These are phyloP conservation scores for Nomada hirtipes DNA, from an alignment of 2,888 invertebrate species.

Conservation along the genomic window DNA sequence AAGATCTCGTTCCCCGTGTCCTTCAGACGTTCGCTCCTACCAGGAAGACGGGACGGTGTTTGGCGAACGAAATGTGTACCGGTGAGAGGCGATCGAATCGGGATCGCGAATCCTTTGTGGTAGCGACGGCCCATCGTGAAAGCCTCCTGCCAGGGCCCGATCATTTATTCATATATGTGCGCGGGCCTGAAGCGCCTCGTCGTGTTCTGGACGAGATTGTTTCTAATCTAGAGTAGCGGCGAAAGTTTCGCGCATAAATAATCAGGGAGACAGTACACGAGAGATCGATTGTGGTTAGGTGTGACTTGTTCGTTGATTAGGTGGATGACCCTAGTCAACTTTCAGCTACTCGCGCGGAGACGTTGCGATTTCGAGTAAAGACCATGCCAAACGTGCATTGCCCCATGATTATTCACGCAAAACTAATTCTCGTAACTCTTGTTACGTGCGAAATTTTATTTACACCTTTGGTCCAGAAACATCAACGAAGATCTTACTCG, in stretches of 20 bases:
- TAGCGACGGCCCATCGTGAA: conserved; percentile 36
- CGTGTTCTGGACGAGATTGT: background rate
- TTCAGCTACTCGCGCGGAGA: background rate
- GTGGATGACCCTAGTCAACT: background rate
- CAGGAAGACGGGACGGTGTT: conserved; percentile 58
- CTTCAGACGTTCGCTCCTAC: conserved; percentile 60
- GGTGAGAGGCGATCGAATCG: conserved; percentile 59
- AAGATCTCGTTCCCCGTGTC: conserved; percentile 66
- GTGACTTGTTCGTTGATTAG: too few relatives aligned
- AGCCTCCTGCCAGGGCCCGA: conserved; percentile 8
- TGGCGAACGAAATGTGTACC: conserved; percentile 37
- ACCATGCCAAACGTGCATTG: too few relatives aligned
- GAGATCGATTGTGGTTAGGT: too few relatives aligned
- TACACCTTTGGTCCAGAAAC: too few relatives aligned
- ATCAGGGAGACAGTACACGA: too few relatives aligned
- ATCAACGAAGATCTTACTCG: too few relatives aligned
- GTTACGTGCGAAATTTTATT: too few relatives aligned
- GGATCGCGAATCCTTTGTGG: conserved; percentile 45
- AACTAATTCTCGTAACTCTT: too few relatives aligned
- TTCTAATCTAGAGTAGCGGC: background rate
- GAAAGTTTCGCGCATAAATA: background rate
- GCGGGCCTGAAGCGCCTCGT: too few relatives aligned
- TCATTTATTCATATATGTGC: background rate
- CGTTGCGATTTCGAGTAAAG: too few relatives aligned
- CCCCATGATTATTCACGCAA: too few relatives aligned